These are phyloP conservation scores for Oryzias sinensis DNA, from an alignment of 2,797 vertebrate species.

Conservation along the genomic window DNA sequence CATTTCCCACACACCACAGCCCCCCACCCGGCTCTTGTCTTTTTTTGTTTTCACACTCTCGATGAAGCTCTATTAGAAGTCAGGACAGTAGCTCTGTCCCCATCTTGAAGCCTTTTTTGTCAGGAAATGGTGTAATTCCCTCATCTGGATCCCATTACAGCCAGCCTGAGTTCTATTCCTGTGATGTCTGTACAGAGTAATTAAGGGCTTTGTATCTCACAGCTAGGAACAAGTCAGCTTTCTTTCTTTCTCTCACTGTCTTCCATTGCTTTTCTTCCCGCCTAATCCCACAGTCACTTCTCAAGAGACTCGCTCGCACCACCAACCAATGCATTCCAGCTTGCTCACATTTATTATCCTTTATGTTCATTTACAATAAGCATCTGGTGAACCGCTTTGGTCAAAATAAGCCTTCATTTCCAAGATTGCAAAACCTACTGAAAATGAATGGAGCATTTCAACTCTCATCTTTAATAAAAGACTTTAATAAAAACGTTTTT, in stretches of 20 bases:
- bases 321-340: background rate
- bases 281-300: conserved; percentile 27
- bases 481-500: too few species aligned
- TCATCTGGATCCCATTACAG: conserved; percentile 82
- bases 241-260: conserved; percentile 39
- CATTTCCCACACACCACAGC: background rate
- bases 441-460: background rate
- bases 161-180: conserved; percentile 61
- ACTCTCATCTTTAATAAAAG: background rate
- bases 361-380: conserved; percentile 1
- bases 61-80: conserved; percentile 55
- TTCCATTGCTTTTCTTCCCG: conserved; percentile 6
- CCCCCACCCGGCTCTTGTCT: background rate
- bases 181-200: conserved; percentile 71
- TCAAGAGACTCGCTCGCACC: conserved; percentile 21
- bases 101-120: conserved; percentile 77
- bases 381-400: background rate
- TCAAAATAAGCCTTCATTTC: conserved; percentile 1
- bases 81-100: conserved; percentile 65
- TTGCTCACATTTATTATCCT: background rate
- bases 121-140: conserved; percentile 78
- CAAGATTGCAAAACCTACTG: background rate
- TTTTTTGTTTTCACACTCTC: conserved; percentile 39
- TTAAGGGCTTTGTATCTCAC: conserved; percentile 74
- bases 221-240: conserved; percentile 53